A percentile compares a stretch with the other conserved stretches of the same genome.
Conservation (phyloP, 2,888 invertebrate species). For the Adelognathus sp. region DNA sequence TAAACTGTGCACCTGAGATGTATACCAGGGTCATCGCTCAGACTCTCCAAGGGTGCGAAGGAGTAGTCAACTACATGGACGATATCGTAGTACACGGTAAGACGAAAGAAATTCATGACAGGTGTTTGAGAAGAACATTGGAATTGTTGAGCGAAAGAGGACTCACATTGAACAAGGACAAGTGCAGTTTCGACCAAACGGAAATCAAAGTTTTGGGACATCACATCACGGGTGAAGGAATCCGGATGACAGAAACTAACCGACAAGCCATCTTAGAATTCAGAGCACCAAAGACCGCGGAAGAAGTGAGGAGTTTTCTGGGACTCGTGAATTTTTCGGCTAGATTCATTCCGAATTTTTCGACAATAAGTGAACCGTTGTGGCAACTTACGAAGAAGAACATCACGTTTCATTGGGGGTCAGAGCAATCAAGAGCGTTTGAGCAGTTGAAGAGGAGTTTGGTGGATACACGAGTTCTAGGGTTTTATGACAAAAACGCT, state of each 20-base stretch:
- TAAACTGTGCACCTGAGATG: constrained; percentile 79
- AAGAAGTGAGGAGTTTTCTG: neutral
- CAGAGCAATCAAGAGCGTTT: constrained; percentile 8
- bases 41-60: constrained; percentile 71
- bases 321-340: neutral
- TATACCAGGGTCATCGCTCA: constrained; percentile 74
- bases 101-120: constrained; percentile 67
- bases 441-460: neutral
- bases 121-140: constrained; percentile 62
- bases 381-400: neutral
- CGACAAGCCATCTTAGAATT: neutral
- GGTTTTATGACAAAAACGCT: constrained; percentile 23
- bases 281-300: neutral
- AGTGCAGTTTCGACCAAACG: neutral
- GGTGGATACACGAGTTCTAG: neutral
- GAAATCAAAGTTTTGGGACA: neutral
- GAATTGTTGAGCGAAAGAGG: neutral
- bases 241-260: neutral
- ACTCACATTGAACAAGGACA: neutral
- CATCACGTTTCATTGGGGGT: neutral
- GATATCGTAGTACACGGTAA: constrained; percentile 73
- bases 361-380: neutral
- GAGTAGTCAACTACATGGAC: constrained; percentile 75
- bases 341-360: neutral
- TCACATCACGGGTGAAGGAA: neutral